Base-by-base conservation (phyloP, 2,888 invertebrate genomes). In the Drosophila imparisetae region DNA sequence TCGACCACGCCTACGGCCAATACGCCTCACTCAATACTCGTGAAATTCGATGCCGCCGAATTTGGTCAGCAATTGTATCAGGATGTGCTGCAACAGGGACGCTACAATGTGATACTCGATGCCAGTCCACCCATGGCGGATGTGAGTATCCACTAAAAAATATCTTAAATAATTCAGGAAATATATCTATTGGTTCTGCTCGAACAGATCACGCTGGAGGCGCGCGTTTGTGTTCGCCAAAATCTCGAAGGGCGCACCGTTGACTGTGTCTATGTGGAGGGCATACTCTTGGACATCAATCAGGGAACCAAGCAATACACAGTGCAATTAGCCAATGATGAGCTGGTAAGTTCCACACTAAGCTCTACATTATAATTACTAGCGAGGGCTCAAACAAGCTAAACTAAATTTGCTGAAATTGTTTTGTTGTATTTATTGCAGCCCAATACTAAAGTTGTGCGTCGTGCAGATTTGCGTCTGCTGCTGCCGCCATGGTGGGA, bases 401-500 rank as follows among this genome's bases (percentile, higher is more conserved):
- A 4, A 24, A 15, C 0, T 24, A 45, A 24, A 45, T 8, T 24
- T 45, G 36, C 5, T 36, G 7, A 15, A 24, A 34, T 36, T 24
- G 11, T 2, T 11, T 10, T 36, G 11, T 34, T 27, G 2, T n/a
- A 50, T 45, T 30, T 7, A 1, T 45, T 75, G 7, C 40, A 86
- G 89, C 66, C 79, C 53, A 66, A 70, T 27, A 80, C 77, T 15
- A 91, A 91, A 75, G 89, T 96, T 88, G 97, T 98, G 75, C 96
- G 97, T 91, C 95, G 99, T 42, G 98, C 98, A 6, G 98, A 98
- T 92, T 94, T 99, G 70, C 95, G 99, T 30, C 94, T 99, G 32
- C 94, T 98, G 80, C 95, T 96, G 91, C 98, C 98, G 21, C 99
- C 99, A 0, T 99, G 99, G 99, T 97, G 96, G 94, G 99, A 99